phyloP scores from a whole-genome alignment of 2,888 invertebrate species.

The Melangyna quadrimaculata region DNA sequence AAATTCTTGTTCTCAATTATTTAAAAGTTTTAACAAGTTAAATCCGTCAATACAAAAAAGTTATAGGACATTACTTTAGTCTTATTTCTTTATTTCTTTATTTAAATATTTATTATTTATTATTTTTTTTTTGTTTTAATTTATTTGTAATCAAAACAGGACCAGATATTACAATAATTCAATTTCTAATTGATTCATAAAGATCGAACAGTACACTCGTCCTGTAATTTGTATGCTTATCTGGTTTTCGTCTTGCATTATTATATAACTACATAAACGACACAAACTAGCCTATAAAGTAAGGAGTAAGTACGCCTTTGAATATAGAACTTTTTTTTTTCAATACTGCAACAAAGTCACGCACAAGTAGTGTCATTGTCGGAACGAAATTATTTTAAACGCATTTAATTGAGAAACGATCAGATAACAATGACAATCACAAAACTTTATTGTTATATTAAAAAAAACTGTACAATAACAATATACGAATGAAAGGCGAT shows the following conservation, averaged over 20 bases:
- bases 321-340: background rate
- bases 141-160: too few species aligned
- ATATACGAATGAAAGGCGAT: background rate
- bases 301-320: background rate
- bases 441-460: background rate
- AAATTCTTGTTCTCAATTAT: too few species aligned
- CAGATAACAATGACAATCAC: background rate
- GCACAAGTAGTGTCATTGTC: background rate
- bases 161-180: too few species aligned
- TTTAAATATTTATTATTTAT: too few species aligned
- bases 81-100: too few species aligned
- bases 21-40: too few species aligned
- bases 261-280: background rate
- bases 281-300: background rate
- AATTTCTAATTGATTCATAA: background rate
- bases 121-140: too few species aligned
- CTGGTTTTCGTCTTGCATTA: background rate
- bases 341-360: background rate
- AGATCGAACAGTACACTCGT: background rate
- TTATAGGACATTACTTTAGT: too few species aligned
- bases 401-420: conserved; percentile 7
- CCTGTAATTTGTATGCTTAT: background rate
- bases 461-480: background rate
- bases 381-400: background rate
- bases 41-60: too few species aligned